Percentiles rank a stretch among this genome's conserved stretches.
These are phyloP conservation scores for Sialia sialis DNA, from an alignment of 2,113 vertebrate species.

Conservation along the genomic window DNA sequence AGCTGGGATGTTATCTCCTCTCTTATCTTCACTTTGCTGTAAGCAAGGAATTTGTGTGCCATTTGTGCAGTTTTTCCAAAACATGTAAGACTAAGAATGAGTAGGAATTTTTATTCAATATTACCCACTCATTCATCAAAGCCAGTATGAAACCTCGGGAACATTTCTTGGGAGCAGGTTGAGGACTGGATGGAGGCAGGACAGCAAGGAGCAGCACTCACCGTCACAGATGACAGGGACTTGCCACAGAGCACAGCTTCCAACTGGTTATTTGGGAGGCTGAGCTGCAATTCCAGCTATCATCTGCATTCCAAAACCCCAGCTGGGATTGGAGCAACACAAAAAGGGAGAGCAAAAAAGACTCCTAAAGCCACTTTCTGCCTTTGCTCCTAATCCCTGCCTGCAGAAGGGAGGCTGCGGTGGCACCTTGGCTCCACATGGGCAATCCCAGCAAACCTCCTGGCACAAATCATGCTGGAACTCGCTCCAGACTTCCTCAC, in stretches of 20 bases:
- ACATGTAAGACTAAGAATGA: not conserved
- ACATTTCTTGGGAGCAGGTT: not conserved
- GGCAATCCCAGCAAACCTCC: not conserved
- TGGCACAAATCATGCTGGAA: not conserved
- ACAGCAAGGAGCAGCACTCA: not conserved
- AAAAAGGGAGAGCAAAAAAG: not conserved
- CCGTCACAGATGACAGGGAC: not conserved
- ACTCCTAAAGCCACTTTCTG: not conserved
- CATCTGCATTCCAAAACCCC: not conserved
- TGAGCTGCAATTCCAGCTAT: not conserved
- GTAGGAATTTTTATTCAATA: not conserved
- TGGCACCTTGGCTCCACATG: not conserved
- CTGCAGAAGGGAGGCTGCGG: not conserved
- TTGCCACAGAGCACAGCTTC: not conserved
- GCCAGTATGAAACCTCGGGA: not conserved
- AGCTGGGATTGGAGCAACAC: rapidly evolving
- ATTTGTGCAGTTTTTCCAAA: not conserved
- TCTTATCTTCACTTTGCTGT: not conserved
- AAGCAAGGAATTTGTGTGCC: not conserved
- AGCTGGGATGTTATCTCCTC: not conserved
- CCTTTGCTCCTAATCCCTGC: not conserved
- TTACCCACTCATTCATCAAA: not conserved
- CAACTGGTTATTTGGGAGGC: not conserved
- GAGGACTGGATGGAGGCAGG: not conserved
- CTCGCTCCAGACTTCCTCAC: not conserved